phyloP scores from a whole-genome alignment of 2,888 invertebrate genomes.

The Camptogramma bilineatum region DNA sequence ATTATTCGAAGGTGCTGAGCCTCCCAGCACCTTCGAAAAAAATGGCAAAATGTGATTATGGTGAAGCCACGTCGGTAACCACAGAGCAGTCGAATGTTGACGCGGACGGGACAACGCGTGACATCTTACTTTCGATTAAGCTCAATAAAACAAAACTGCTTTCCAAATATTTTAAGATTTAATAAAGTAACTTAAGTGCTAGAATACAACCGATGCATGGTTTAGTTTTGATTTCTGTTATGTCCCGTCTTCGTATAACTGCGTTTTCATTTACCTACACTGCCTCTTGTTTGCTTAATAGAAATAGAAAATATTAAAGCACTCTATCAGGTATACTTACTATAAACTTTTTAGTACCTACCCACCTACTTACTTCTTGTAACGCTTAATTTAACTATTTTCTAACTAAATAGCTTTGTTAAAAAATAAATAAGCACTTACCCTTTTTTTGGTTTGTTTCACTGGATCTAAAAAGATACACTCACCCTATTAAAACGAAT shows the following conservation, averaged over 20 bases:
- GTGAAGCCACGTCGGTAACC: constrained; percentile 38
- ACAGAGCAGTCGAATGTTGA: constrained; percentile 33
- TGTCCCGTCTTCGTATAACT: constrained; percentile 59
- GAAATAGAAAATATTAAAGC: neutral
- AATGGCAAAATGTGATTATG: neutral
- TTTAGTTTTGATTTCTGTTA: constrained; percentile 46
- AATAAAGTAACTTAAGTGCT: constrained; percentile 1
- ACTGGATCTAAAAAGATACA: neutral
- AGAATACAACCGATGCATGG: constrained; percentile 47
- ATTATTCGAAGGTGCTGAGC: too few relatives aligned
- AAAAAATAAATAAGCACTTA: too few relatives aligned
- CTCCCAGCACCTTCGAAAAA: too few relatives aligned
- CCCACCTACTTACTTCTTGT: too few relatives aligned
- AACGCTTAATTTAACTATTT: too few relatives aligned
- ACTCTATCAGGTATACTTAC: too few relatives aligned
- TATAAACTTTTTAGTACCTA: too few relatives aligned
- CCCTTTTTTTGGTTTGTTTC: neutral
- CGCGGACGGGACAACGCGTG: constrained; percentile 47
- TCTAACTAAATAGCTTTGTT: too few relatives aligned
- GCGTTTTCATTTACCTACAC: constrained; percentile 43
- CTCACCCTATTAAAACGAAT: too few relatives aligned
- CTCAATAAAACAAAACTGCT: constrained; percentile 10
- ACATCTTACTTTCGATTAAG: constrained; percentile 20
- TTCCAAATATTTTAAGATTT: constrained; percentile 6
- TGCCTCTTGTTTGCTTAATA: constrained; percentile 27